Conservation (phyloP, 2,797 vertebrate genomes). For the Oryzias dopingdopingensis region DNA sequence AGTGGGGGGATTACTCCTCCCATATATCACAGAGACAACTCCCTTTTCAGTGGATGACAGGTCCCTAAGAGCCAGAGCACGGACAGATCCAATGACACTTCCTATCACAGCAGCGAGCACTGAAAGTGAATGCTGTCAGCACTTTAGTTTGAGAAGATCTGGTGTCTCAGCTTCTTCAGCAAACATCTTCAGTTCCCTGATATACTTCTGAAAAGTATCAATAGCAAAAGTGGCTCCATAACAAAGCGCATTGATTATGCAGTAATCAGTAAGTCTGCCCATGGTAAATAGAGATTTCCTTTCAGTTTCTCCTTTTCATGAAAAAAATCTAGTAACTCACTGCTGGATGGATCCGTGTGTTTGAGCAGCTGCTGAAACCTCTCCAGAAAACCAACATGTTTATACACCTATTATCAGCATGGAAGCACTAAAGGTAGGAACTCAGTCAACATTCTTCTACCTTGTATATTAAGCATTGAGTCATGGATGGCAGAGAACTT, state of each 20-base stretch:
- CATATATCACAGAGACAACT: constrained; percentile 83
- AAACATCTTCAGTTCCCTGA: constrained; percentile 42
- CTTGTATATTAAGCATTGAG: no score
- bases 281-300: constrained; percentile 42
- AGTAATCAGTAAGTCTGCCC: constrained; percentile 21
- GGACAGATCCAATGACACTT: constrained; percentile 77
- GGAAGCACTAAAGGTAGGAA: no score
- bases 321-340: constrained; percentile 14
- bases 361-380: not conserved
- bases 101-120: constrained; percentile 67
- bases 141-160: constrained; percentile 55
- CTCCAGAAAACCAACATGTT: no score
- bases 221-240: constrained; percentile 31
- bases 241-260: constrained; percentile 53
- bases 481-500: no score
- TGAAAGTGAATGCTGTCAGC: constrained; percentile 64
- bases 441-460: no score
- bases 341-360: constrained; percentile 13
- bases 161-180: constrained; percentile 39
- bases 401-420: no score
- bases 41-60: constrained; percentile 80
- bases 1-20: constrained; percentile 79
- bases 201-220: constrained; percentile 25
- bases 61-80: constrained; percentile 64
- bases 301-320: constrained; percentile 40